Base-by-base conservation (phyloP, 2,888 invertebrate species). In the Syritta pipiens region DNA sequence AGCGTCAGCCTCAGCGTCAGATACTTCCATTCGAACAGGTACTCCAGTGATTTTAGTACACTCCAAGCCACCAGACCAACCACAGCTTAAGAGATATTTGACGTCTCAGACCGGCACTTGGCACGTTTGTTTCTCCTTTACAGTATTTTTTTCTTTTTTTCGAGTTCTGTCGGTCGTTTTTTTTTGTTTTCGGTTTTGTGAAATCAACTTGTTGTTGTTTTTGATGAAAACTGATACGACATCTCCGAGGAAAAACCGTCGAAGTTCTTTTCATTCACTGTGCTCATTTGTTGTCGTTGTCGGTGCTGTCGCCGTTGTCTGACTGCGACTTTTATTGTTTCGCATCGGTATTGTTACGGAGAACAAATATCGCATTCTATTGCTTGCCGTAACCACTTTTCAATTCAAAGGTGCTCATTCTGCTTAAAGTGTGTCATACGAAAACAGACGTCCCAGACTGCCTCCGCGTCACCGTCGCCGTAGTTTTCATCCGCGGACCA, bases 21-120 rank as follows among this genome's bases (percentile, higher is more conserved):
- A 68, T 62, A 79, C 55, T 44, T 68, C 65, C 62, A 79, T 62
- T 60, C 72, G 55, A 79, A 67, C 68, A 79, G 79, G 79, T 74
- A 74, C 67, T 37, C 57, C 46, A 37, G 67, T 35, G 55, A 60
- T 51, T 67, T 79, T 74, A 79, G 79, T 79, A 57, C 48, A 62
- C 74, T 67, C 42, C 49, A 67, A 74, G 53, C 74, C 62, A 74
- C 40, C 79, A 79, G 22, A 67, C 74, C 55, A 74, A 79, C 79
- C 67, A 79, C 79, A 79, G 51, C 67, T 62, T 51, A 44, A 48
- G 42, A 79, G 59, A 59, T 65, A 63, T 65, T 65, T 24, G 24
- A 60, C 17, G 37, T 37, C 35, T 74, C 44, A 12, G 60, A 57
- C 57, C 72, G 55, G 63, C 42, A 28, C 7, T 44, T 12, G 10